Evolutionary conservation across 2,888 invertebrate genomes (phyloP), one percentile per base, ranked within the genome.

Genomic region (Standfussiana lucernea): DNA sequence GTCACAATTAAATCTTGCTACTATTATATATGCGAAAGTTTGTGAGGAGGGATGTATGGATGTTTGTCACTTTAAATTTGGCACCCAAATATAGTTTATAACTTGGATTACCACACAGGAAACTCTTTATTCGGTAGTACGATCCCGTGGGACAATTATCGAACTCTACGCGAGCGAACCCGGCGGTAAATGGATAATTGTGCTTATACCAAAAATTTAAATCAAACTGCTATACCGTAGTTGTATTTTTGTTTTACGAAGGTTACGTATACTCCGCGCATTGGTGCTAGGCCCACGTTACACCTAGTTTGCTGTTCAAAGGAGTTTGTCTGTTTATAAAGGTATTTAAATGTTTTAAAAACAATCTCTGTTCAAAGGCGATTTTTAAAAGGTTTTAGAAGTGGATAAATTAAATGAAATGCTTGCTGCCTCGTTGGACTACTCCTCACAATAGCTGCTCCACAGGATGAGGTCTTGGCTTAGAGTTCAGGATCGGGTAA

Each of bases 321-420:
- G 61, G 64, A 56, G 61, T 77, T 81, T 37, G 42, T 35, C 72
- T n/a, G 74, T 74, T 74, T 81, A 24, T 11, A 50, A 74, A 56
- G 18, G 42, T 50, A 62, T 69, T 68, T 59, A 28, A 79, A 69
- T 62, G 61, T 79, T 77, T 78, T 50, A n/a, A 61, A 61, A 79
- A 62, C 28, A 78, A 73, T 80, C 32, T 71, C 11, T 10, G n/a
- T 35, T 61, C 21, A 40, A 42, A 61, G 6, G 47, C 3, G 32
- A 11, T 32, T 15, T 15, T n/a, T 21, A 32, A 61, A 50, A n/a
- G 13, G 11, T n/a, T n/a, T 42, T 21, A 53, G n/a, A 40, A 40
- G n/a, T 37, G 7, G 37, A 3, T 37, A 24, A 24, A 18, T 61
- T 61, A 21, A 61, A 61, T 35, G 35, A 10, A 56, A 56, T 28